Evolutionary conservation across 2,888 invertebrate genomes (phyloP).

Genomic region (Tethea ocularis): DNA sequence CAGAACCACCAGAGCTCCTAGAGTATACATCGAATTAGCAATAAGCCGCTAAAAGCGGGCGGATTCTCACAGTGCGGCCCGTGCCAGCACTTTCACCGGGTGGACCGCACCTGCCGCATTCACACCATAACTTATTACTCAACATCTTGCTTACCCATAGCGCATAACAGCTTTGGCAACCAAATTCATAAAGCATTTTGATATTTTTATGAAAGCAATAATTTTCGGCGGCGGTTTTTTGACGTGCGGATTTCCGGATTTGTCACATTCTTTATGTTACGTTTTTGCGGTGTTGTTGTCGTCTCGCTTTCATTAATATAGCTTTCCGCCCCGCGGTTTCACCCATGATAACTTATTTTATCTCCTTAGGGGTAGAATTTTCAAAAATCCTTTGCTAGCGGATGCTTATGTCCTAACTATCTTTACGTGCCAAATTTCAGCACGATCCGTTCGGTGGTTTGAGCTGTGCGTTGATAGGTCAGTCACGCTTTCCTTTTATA

Average conservation of each 20-base stretch:
- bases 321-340: no score
- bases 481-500: no score
- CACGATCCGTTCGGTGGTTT: no score
- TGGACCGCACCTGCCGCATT: background rate
- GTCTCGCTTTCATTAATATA: background rate
- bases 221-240: background rate
- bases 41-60: slow-evolving; percentile 8
- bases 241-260: background rate
- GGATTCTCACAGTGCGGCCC: slow-evolving; percentile 3
- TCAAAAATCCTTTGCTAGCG: no score
- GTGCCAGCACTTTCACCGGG: background rate
- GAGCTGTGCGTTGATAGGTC: no score
- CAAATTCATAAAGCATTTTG: slow-evolving; percentile 2
- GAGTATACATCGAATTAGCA: slow-evolving; percentile 7
- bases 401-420: no score
- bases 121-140: background rate
- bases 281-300: background rate
- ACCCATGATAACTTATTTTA: no score
- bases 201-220: background rate
- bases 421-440: no score
- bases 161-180: background rate
- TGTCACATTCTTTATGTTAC: background rate
- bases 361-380: no score
- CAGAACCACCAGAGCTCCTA: background rate
- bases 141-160: background rate